A percentile compares a stretch with the other conserved stretches of the same genome.
Conservation (phyloP, 1,140 invertebrate genomes). For the Zaprionus ornatus region DNA sequence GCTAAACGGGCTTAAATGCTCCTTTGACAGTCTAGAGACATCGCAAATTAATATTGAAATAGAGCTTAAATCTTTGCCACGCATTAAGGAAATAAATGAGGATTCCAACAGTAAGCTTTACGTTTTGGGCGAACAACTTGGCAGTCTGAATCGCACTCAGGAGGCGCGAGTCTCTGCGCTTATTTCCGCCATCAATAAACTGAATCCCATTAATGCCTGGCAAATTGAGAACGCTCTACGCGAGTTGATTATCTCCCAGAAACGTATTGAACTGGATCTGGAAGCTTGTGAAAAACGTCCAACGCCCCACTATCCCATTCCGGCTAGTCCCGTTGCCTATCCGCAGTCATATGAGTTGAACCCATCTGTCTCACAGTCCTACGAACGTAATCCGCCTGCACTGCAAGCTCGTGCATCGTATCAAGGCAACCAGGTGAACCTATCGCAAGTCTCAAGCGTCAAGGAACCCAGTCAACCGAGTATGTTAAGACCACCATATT, state of each 20-base stretch:
- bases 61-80: slow-evolving; percentile 48
- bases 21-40: slow-evolving; percentile 61
- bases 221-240: slow-evolving; percentile 55
- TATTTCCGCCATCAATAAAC: slow-evolving; percentile 30
- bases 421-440: slow-evolving; percentile 14
- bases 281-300: slow-evolving; percentile 42
- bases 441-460: slow-evolving; percentile 47
- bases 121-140: slow-evolving; percentile 37
- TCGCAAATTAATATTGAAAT: slow-evolving; percentile 67
- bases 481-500: neutral
- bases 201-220: slow-evolving; percentile 56
- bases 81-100: slow-evolving; percentile 46
- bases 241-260: slow-evolving; percentile 66
- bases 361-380: neutral
- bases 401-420: neutral
- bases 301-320: neutral
- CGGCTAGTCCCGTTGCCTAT: neutral
- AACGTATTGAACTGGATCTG: slow-evolving; percentile 62
- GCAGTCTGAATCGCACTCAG: slow-evolving; percentile 55
- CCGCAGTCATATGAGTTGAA: slow-evolving; percentile 22
- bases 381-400: slow-evolving; percentile 3
- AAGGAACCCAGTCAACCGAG: slow-evolving; percentile 33
- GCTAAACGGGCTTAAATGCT: slow-evolving; percentile 61
- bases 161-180: slow-evolving; percentile 31
- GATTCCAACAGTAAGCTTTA: slow-evolving; percentile 49